A percentile compares a stretch with the other conserved stretches of the same genome.
Evolutionary conservation across 1,140 invertebrate species (phyloP).

Genomic region (Euura saliciscinereae): DNA sequence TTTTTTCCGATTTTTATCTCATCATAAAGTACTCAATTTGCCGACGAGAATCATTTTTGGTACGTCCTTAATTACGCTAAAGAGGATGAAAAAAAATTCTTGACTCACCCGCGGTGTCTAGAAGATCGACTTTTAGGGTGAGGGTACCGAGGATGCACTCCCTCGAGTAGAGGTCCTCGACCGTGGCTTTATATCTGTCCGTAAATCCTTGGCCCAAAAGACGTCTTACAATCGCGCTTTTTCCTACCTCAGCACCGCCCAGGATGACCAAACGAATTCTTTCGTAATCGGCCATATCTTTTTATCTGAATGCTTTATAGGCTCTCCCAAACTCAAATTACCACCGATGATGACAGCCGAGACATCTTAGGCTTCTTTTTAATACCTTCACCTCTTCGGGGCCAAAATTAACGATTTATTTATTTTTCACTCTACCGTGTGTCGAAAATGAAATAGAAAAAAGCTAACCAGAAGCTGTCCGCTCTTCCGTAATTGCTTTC

Average conservation of each 20-base stretch:
- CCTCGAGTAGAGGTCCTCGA: conserved; percentile 88
- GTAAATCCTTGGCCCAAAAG: conserved; percentile 86
- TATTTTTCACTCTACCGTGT: no score
- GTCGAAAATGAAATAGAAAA: no score
- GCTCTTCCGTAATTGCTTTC: background rate
- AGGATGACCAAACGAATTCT: conserved; percentile 84
- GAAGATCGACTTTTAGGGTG: conserved; percentile 83
- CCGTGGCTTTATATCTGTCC: conserved; percentile 85
- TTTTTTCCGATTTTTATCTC: no score
- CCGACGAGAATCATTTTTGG: no score
- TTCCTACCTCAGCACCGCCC: conserved; percentile 84
- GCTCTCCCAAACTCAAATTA: background rate
- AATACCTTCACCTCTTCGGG: no score
- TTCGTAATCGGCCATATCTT: conserved; percentile 73
- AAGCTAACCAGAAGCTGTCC: no score
- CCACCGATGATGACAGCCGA: background rate
- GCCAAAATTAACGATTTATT: no score
- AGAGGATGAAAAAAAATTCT: background rate
- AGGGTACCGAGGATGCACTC: conserved; percentile 81
- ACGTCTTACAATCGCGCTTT: conserved; percentile 85
- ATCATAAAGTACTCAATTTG: no score
- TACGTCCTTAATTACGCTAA: no score
- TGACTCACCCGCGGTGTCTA: conserved; percentile 77
- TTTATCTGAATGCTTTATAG: background rate
- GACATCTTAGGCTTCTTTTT: no score